phyloP scores from a whole-genome alignment of 1,140 invertebrate species.

The Drosophila saltans region DNA sequence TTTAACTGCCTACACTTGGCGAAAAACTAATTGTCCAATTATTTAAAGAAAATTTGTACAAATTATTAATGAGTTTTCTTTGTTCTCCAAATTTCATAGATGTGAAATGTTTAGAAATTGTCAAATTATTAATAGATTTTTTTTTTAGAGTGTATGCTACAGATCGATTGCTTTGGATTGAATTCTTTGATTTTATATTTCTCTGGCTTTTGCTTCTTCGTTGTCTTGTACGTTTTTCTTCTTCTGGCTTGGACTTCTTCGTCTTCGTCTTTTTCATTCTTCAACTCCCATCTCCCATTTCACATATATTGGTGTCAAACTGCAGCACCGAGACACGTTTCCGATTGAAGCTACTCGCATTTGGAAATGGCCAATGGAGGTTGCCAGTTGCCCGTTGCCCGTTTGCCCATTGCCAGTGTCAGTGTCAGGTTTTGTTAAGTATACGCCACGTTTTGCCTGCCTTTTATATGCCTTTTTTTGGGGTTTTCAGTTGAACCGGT shows the following conservation, averaged over 20 bases:
- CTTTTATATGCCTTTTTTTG: conserved; percentile 64
- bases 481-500: conserved; percentile 52
- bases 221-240: not conserved
- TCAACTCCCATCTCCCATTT: conserved; percentile 2
- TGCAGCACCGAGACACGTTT: conserved; percentile 47
- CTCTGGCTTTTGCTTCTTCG: not conserved
- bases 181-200: not conserved
- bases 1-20: conserved; percentile 25
- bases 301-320: conserved; percentile 72
- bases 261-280: conserved; percentile 12
- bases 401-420: conserved; percentile 58
- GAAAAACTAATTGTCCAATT: not conserved
- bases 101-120: no score
- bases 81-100: not conserved
- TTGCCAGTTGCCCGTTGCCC: not conserved
- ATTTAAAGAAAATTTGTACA: not conserved
- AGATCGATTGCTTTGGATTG: not conserved
- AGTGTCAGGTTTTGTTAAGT: conserved; percentile 70
- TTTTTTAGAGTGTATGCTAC: conserved; percentile 13
- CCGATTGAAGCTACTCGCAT: conserved; percentile 62
- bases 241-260: not conserved
- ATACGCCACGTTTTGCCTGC: conserved; percentile 67
- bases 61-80: not conserved
- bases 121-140: not conserved
- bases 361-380: conserved; percentile 52